Percentiles rank a stretch among this genome's conserved stretches.
These are phyloP conservation scores for Boulengeromyrus knoepffleri DNA, from an alignment of 2,113 vertebrate species.

Conservation along the genomic window DNA sequence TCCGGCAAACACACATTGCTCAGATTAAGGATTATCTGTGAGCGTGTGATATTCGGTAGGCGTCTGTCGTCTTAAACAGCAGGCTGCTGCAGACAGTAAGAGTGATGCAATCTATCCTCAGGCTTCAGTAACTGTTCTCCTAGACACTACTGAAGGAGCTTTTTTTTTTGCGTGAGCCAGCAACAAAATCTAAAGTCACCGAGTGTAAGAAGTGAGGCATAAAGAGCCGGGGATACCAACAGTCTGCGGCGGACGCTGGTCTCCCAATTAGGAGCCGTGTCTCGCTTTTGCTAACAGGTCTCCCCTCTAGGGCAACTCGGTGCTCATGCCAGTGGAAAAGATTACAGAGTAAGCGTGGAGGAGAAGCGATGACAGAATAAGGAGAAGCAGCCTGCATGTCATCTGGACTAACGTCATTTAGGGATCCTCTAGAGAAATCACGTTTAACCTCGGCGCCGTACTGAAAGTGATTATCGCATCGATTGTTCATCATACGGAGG, in stretches of 20 bases:
- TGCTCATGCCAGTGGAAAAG: not conserved
- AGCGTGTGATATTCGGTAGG: not conserved
- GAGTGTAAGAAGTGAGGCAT: not conserved
- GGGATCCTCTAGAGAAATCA: not conserved
- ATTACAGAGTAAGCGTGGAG: not conserved
- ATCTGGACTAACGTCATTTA: not conserved
- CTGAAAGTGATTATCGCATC: slow-evolving; percentile 3
- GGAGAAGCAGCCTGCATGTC: not conserved
- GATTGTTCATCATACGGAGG: slow-evolving; percentile 8
- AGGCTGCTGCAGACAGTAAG: not conserved
- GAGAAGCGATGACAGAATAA: not conserved
- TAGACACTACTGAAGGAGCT: not conserved
- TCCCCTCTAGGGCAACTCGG: not conserved
- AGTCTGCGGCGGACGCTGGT: not conserved
- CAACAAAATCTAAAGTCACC: not conserved
- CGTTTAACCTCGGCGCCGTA: not conserved
- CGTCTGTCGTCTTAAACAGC: not conserved
- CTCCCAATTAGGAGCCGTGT: not conserved
- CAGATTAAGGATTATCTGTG: not conserved
- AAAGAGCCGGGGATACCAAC: not conserved
- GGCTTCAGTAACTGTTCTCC: not conserved
- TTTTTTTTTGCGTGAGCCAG: not conserved
- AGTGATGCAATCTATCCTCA: not conserved
- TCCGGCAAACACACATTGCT: not conserved
- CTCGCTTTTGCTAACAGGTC: not conserved